Percentiles rank a stretch among this genome's conserved stretches.
Conservation (phyloP, 1,140 invertebrate genomes). For the Macrotrachela quadricornifera region DNA sequence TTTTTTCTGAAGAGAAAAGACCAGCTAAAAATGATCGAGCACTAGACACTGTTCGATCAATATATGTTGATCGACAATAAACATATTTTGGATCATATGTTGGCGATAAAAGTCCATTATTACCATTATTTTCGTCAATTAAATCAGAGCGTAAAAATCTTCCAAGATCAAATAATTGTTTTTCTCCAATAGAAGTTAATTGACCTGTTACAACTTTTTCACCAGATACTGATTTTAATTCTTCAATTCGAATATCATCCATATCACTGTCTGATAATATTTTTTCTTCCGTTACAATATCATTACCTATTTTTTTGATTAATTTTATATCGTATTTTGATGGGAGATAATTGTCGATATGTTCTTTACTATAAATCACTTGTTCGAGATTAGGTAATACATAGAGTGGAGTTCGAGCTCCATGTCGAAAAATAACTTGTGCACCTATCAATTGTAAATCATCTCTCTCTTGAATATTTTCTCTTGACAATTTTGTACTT, state of each 20-base stretch:
- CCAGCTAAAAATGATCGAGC: constrained; percentile 4
- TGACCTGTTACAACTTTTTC: neutral
- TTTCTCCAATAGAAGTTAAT: neutral
- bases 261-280: no score
- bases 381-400: neutral
- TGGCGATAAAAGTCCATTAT: neutral
- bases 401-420: constrained; percentile 2
- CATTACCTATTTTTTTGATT: no score
- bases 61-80: constrained; percentile 3
- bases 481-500: no score
- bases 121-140: neutral
- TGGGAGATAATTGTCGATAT: no score
- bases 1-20: no score
- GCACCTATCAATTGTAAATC: neutral
- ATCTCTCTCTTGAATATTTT: neutral
- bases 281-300: no score
- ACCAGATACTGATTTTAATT: neutral
- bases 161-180: constrained; percentile 6
- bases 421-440: neutral
- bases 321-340: no score
- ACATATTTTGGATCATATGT: neutral
- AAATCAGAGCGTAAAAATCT: neutral
- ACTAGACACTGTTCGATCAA: neutral
- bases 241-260: neutral
- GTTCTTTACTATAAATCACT: neutral